Percentiles rank a stretch among this genome's conserved stretches.
These are phyloP conservation scores for Nothocercus nigrocapillus DNA, from an alignment of 2,113 vertebrate genomes.

Conservation along the genomic window DNA sequence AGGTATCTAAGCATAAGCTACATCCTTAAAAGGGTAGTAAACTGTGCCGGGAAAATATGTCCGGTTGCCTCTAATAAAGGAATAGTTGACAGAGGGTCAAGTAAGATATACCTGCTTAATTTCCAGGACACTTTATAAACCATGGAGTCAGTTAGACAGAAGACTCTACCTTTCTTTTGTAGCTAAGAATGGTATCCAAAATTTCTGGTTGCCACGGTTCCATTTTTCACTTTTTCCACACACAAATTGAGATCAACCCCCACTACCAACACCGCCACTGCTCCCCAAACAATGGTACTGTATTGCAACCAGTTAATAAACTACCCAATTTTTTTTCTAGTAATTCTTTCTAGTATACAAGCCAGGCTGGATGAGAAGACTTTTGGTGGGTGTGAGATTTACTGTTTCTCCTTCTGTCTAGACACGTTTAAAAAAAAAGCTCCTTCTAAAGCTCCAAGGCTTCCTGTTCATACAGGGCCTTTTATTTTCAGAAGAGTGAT, in stretches of 20 bases:
- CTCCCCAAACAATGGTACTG: not conserved
- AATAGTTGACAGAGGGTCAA: not conserved
- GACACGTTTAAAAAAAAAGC: not conserved
- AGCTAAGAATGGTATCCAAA: not conserved
- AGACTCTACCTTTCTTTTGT: not conserved
- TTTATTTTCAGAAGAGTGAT: not conserved
- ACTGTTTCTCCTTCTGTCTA: not conserved
- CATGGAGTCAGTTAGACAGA: not conserved
- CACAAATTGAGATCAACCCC: not conserved
- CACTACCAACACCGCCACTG: not conserved
- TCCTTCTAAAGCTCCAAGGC: not conserved
- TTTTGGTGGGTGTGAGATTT: not conserved
- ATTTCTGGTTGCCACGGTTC: not conserved
- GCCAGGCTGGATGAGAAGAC: not conserved
- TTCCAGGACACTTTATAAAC: not conserved
- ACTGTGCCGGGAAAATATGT: not conserved
- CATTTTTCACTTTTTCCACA: not conserved
- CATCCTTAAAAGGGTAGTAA: constrained; percentile 25
- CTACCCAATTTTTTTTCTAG: not conserved
- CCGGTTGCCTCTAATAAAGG: not conserved
- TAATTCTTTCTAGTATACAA: not conserved
- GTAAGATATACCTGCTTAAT: not conserved
- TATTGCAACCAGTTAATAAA: not conserved
- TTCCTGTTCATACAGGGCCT: not conserved
- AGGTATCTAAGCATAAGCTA: constrained; percentile 45